These are phyloP conservation scores for Centropyge bicolor DNA, from an alignment of 2,797 vertebrate species.

Conservation along the genomic window DNA sequence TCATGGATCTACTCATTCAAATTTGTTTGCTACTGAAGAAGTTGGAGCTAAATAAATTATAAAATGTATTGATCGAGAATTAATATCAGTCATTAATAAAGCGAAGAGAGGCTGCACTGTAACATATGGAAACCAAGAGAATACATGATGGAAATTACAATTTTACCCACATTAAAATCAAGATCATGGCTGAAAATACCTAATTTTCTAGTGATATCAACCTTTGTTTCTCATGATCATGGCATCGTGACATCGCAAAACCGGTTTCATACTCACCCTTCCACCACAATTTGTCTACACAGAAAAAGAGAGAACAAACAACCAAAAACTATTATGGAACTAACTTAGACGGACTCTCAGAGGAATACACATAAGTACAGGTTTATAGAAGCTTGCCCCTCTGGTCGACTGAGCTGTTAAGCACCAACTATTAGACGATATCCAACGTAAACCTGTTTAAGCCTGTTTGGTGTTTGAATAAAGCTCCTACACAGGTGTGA, in stretches of 20 bases:
- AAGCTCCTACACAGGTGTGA: constrained; percentile 3
- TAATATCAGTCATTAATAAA: constrained; percentile 10
- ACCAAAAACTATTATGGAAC: constrained; percentile 37
- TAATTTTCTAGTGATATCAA: too few relatives aligned
- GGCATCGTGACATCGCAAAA: background rate
- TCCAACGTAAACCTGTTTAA: background rate
- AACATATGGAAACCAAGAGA: constrained; percentile 11
- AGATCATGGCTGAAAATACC: background rate
- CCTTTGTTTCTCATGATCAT: too few relatives aligned
- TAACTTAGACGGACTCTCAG: constrained; percentile 10
- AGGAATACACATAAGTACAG: background rate
- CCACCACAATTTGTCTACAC: constrained; percentile 91
- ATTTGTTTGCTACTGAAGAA: background rate
- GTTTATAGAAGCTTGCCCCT: background rate
- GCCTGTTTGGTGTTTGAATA: background rate
- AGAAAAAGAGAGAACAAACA: constrained; percentile 62
- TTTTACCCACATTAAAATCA: background rate
- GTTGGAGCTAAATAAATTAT: background rate
- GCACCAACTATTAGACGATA: constrained; percentile 2
- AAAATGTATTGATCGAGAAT: background rate
- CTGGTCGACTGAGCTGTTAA: background rate
- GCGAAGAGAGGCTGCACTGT: background rate
- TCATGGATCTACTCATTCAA: background rate
- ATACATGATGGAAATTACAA: background rate
- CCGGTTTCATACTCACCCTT: constrained; percentile 85